These are phyloP conservation scores for Sphyrna mokarran DNA, from an alignment of 2,113 vertebrate species.

Conservation along the genomic window DNA sequence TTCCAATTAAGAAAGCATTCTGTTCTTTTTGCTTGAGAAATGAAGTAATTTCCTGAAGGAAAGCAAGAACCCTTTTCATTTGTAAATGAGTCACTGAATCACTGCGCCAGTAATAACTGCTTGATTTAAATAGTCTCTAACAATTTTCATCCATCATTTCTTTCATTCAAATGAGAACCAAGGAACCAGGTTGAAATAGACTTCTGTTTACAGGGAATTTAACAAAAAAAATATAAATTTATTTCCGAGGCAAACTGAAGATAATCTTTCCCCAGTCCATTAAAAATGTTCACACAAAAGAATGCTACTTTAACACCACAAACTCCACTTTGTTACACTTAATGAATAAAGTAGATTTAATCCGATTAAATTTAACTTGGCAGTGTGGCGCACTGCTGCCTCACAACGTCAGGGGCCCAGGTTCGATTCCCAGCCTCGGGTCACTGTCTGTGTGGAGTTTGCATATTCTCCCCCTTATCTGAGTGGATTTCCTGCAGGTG, in stretches of 20 bases:
- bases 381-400: too few species aligned
- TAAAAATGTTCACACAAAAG: too few species aligned
- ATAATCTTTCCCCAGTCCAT: too few species aligned
- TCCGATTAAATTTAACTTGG: too few species aligned
- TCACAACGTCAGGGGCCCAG: too few species aligned
- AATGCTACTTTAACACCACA: too few species aligned
- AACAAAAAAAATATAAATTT: background rate
- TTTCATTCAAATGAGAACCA: background rate
- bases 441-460: too few species aligned
- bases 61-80: background rate
- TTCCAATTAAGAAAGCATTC: conserved; percentile 3
- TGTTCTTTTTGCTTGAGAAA: background rate
- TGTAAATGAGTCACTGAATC: conserved; percentile 26
- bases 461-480: too few species aligned
- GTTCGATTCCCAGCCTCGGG: too few species aligned
- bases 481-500: too few species aligned
- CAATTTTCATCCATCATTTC: conserved; percentile 20
- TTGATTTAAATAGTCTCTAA: conserved; percentile 16
- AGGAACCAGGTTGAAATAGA: background rate
- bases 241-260: background rate
- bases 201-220: background rate
- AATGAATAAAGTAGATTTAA: background rate
- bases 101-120: background rate
- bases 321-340: background rate
- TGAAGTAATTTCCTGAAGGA: background rate